Conservation (phyloP, 2,888 invertebrate genomes). For the Lepidochitona cinerea region DNA sequence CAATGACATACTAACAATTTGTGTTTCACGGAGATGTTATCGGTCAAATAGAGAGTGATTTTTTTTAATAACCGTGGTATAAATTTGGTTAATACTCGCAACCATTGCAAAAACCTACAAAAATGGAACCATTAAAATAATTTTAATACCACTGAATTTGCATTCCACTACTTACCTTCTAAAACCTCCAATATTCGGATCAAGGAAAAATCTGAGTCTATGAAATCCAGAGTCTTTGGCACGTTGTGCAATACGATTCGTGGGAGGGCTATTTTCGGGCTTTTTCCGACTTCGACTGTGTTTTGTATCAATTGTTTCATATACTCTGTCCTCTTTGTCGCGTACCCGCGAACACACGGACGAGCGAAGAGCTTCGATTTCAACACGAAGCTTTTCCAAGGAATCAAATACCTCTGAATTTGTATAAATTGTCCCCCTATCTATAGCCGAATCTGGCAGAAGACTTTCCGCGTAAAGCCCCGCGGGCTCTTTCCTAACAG, state of each 20-base stretch:
- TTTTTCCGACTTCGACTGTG: background rate
- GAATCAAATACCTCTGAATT: conserved; percentile 4
- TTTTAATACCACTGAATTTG: too few species aligned
- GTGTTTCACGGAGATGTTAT: too few species aligned
- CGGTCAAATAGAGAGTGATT: too few species aligned
- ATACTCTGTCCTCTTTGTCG: conserved; percentile 3
- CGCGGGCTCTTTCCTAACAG: background rate
- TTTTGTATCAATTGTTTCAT: conserved; percentile 7
- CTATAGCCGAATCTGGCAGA: conserved; percentile 1
- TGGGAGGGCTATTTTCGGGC: background rate
- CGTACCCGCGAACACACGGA: background rate
- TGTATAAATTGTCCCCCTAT: background rate
- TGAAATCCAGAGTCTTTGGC: conserved; percentile 1
- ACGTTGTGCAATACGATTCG: background rate
- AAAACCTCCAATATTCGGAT: background rate
- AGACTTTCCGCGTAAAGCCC: conserved; percentile 8
- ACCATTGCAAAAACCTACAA: too few species aligned
- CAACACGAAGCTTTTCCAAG: conserved; percentile 3
- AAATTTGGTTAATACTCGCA: too few species aligned
- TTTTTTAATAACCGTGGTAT: too few species aligned
- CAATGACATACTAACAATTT: too few species aligned
- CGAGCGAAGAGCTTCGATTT: background rate
- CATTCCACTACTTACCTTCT: conserved; percentile 2
- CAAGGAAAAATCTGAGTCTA: background rate
- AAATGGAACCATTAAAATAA: too few species aligned